These are phyloP conservation scores for Tribolium madens DNA, from an alignment of 1,140 invertebrate genomes.

Conservation along the genomic window DNA sequence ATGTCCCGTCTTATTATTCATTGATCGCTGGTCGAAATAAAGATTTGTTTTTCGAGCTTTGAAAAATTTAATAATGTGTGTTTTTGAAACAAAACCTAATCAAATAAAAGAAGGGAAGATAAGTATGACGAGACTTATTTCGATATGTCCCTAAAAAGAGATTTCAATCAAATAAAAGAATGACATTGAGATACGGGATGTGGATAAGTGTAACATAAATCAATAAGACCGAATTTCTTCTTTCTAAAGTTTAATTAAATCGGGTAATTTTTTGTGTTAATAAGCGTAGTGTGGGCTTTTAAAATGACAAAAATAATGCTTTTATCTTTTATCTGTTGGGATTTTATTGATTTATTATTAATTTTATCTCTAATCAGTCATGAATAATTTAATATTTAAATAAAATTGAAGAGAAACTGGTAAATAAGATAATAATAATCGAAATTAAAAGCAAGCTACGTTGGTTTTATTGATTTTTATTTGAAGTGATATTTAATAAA, in stretches of 20 bases:
- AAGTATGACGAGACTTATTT: no score
- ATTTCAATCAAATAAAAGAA: background rate
- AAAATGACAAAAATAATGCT: slow-evolving; percentile 43
- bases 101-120: no score
- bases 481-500: slow-evolving; percentile 60
- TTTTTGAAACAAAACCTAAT: background rate
- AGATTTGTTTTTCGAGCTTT: background rate
- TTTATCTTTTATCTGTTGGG: slow-evolving; percentile 51
- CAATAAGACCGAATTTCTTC: background rate
- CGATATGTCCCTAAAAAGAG: background rate
- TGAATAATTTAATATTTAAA: slow-evolving; percentile 56
- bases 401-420: slow-evolving; percentile 52
- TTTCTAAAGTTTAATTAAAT: background rate
- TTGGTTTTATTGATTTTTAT: slow-evolving; percentile 59
- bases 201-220: slow-evolving; percentile 10
- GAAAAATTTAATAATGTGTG: background rate
- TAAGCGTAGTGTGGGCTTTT: slow-evolving; percentile 28
- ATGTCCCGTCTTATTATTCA: slow-evolving; percentile 21
- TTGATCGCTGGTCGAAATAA: background rate
- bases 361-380: slow-evolving; percentile 54
- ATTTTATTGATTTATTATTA: slow-evolving; percentile 54
- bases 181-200: background rate
- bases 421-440: slow-evolving; percentile 58
- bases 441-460: slow-evolving; percentile 51
- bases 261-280: slow-evolving; percentile 3